Conservation (phyloP, 1,140 invertebrate species). For the Heterodera schachtii region DNA sequence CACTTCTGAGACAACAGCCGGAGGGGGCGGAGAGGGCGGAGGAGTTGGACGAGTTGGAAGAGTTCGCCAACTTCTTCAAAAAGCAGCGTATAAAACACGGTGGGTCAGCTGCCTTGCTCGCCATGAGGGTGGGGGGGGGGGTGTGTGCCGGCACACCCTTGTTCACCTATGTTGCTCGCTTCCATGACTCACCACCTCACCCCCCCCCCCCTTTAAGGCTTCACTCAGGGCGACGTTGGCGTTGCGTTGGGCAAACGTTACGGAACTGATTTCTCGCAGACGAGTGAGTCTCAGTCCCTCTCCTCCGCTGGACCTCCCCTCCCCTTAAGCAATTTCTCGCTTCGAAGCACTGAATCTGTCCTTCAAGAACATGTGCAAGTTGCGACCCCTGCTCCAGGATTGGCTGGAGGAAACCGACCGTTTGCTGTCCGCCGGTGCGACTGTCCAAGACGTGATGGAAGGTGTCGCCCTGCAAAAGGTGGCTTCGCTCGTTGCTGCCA, state of each 20-base stretch:
- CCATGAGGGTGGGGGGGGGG: too few species aligned
- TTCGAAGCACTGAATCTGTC: constrained; percentile 97
- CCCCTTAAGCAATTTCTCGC: constrained; percentile 78
- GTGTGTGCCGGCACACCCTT: too few species aligned
- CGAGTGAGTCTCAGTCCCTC: constrained; percentile 69
- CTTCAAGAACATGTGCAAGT: constrained; percentile 99
- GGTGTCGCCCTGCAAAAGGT: constrained; percentile 31
- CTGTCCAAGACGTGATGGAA: constrained; percentile 58
- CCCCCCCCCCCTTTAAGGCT: constrained; percentile 72
- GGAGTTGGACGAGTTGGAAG: constrained; percentile 90
- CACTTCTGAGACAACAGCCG: constrained; percentile 18
- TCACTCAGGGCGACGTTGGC: constrained; percentile 97
- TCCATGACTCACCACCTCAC: too few species aligned
- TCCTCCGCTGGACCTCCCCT: not conserved
- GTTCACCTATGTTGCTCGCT: too few species aligned
- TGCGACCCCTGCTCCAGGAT: constrained; percentile 93
- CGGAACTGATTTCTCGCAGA: constrained; percentile 98
- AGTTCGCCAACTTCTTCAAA: constrained; percentile 95
- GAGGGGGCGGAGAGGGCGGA: constrained; percentile 18
- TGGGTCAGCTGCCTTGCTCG: constrained; percentile 61
- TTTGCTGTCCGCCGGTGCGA: constrained; percentile 70
- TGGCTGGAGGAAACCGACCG: constrained; percentile 95
- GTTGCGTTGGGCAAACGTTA: constrained; percentile 97
- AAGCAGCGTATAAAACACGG: constrained; percentile 89
- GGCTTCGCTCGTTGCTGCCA: constrained; percentile 9